Evolutionary conservation across 1,140 invertebrate species (phyloP), one percentile per base, ranked within the genome.

Genomic region (Drosophila aff.): DNA sequence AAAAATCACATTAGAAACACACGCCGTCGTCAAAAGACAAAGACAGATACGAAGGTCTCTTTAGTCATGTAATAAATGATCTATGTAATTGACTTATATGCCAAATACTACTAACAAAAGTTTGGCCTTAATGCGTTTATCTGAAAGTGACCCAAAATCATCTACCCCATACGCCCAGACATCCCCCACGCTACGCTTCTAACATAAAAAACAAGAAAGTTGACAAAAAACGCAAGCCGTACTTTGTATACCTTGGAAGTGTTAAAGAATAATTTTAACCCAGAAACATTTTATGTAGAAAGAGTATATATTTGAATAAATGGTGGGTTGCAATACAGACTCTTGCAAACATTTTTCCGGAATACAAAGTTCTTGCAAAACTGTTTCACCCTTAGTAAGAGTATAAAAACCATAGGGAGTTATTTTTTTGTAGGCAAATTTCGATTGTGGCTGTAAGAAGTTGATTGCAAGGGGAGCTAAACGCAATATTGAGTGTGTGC

Each of bases 1-100:
- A 89, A 90, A 90, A 90, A 85, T 77, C 79, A 85, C 81, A 90
- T 90, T 90, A 90, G 81, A 90, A 90, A 90, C 85, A 90, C 85
- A 90, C 81, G 75, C 79, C 53, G 82, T 68, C 66, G 49, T 77
- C 79, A 75, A 87, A 65, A 74, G 47, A 46, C 28, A 57, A 61
- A 43, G 41, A 73, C 41, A 73, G 60, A 55, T 62, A 44, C 21
- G 43, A 78, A 64, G 43, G 41, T 38, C 61, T 52, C 38, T 36
- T 60, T 47, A 38, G 61, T 64, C 64, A 64, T 90, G 79, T 90
- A 82, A 90, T 90, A 90, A 90, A 90, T 90, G 85, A 90, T 90
- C 85, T 82, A 90, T 90, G 85, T 90, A 90, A 90, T 90, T 90
- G 85, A 91, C 85, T 81, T 81, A 79, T 89, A 72, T 84, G 63